Base-by-base conservation (phyloP, 2,113 vertebrate genomes). In the Elephantulus edwardii region DNA sequence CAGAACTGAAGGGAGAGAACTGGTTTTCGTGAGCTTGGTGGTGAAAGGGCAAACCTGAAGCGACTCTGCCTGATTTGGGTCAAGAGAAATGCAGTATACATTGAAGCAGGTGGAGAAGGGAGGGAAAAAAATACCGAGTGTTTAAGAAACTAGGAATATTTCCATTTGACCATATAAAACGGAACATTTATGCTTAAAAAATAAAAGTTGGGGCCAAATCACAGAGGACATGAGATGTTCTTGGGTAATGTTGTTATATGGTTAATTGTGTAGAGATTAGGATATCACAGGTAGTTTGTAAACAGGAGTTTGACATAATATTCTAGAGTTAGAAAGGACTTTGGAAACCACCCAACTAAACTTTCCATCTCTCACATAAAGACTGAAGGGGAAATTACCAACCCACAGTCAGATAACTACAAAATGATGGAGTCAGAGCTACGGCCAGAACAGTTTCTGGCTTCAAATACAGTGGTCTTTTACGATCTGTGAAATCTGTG, bases 251-350 rank as follows among this genome's bases (percentile, higher is more conserved):
- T 8, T 48, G 3, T 75, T 79, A 33, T 48, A 13, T 74, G 50
- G 88, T 83, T 88, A 88, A 86, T 82, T 91, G 60, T 74, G 5
- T 60, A 83, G 66, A 26, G 77, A 86, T 7, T 60, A 88, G 77
- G 64, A 22, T 64, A 4, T 70, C 56, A 75, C 64, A 58, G 50
- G 44, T 48, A 42, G 35, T 71, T 89, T 75, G 70, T n/a, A 83
- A 68, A 40, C 35, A 70, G 71, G 46, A 50, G 14, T 68, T 5
- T 66, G 30, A 33, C 77, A 42, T 92, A 70, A 88, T 79, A 70
- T 52, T 11, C n/a, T 77, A 58, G 56, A 19, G 1, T 80, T 93
- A 30, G 66, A 77, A 48, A 79, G 68, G 66, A 58, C 77, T 84
- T 86, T 66, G 44, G n/a, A 72, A 66, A 24, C 72, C 33, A 76